Percentiles rank a stretch among this genome's conserved stretches.
Conservation (phyloP, 2,797 vertebrate genomes). For the Microctenopoma lineatum region DNA sequence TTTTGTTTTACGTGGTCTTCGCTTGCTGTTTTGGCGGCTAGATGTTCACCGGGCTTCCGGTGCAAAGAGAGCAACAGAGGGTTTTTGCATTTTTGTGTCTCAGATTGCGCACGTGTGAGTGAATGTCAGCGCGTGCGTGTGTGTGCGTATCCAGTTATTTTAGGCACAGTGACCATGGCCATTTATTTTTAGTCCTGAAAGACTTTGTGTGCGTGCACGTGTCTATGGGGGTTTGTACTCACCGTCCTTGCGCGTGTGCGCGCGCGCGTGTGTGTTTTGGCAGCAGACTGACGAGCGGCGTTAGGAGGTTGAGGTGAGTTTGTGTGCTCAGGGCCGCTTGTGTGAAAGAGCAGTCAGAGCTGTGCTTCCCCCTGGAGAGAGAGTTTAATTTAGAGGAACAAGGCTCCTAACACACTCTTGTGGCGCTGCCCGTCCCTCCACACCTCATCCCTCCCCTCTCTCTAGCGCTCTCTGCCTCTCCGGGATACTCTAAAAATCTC, state of each 20-base stretch:
- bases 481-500: slow-evolving; percentile 53
- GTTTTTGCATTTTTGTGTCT: slow-evolving; percentile 20
- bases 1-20: slow-evolving; percentile 36
- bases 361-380: slow-evolving; percentile 61
- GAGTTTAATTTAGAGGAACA: slow-evolving; percentile 75
- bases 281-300: slow-evolving; percentile 58
- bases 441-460: slow-evolving; percentile 54
- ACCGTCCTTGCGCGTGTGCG: slow-evolving; percentile 28
- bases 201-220: slow-evolving; percentile 39
- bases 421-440: slow-evolving; percentile 48
- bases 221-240: slow-evolving; percentile 55
- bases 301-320: slow-evolving; percentile 75
- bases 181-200: slow-evolving; percentile 76
- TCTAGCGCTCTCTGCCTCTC: slow-evolving; percentile 42
- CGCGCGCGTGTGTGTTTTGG: slow-evolving; percentile 58
- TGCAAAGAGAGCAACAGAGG: slow-evolving; percentile 49
- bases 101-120: slow-evolving; percentile 22
- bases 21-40: slow-evolving; percentile 61
- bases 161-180: slow-evolving; percentile 52
- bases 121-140: slow-evolving; percentile 8
- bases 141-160: slow-evolving; percentile 65
- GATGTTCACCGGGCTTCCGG: slow-evolving; percentile 59
- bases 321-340: slow-evolving; percentile 73
- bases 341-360: slow-evolving; percentile 79
- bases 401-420: slow-evolving; percentile 72